phyloP scores from a whole-genome alignment of 2,113 vertebrate species.

The Morone chrysops region DNA sequence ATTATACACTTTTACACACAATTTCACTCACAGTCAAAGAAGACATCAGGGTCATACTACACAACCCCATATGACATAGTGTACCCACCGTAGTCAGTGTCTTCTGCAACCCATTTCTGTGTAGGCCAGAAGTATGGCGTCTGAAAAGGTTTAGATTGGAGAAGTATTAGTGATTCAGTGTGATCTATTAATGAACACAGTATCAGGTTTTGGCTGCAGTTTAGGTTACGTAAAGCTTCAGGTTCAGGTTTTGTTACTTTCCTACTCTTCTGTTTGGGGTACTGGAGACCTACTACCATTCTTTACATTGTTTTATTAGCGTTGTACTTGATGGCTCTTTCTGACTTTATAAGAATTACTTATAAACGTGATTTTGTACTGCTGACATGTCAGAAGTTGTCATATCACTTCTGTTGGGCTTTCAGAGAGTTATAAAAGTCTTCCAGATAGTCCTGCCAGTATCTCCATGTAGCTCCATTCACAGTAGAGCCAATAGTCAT shows the following conservation, averaged over 20 bases:
- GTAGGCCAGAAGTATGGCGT: constrained; percentile 97
- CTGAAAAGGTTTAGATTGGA: constrained; percentile 73
- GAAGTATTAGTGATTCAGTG: background rate
- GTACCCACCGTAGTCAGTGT: constrained; percentile 92
- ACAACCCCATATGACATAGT: background rate
- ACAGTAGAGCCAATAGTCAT: too few species aligned
- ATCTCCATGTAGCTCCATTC: too few species aligned
- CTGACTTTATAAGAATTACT: too few species aligned
- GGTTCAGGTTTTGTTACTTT: background rate
- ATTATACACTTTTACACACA: background rate
- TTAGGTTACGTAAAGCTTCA: background rate
- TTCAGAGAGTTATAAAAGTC: too few species aligned
- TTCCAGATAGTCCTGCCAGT: too few species aligned
- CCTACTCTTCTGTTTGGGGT: background rate
- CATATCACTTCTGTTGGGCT: too few species aligned
- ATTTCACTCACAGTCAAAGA: background rate
- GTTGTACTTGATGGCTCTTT: background rate
- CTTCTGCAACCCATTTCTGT: constrained; percentile 92
- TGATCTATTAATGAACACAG: background rate
- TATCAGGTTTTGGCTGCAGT: background rate
- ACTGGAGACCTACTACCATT: background rate
- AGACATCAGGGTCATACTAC: too few species aligned
- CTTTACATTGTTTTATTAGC: background rate
- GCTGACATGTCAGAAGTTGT: too few species aligned
- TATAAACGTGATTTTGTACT: too few species aligned